These are phyloP conservation scores for human (Homo sapiens) DNA, from an alignment of 2,113 vertebrate genomes.

Conservation along the genomic window GRCh38 chr2:171230501-171231000, in stretches of 20 bases:
- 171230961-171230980: neutral
- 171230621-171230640: too few species aligned
- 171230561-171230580: too few species aligned
- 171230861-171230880: neutral
- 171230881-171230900: neutral
- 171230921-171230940: neutral
- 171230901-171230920: neutral
- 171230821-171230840: neutral
- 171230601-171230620: too few species aligned
- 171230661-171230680: too few species aligned
- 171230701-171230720: too few species aligned
- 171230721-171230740: too few species aligned
- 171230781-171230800: neutral
- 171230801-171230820: neutral
- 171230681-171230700: too few species aligned
- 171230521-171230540: too few species aligned
- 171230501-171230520: too few species aligned
- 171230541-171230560: too few species aligned
- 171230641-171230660: too few species aligned
- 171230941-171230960: neutral
- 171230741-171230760: conserved; percentile 20
- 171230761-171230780: neutral
- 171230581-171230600: too few species aligned
- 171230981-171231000: neutral
- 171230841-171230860: neutral